Percentiles rank a stretch among this genome's conserved stretches.
Evolutionary conservation across 92 coral and sea anemone genomes (phyloP).

Genomic region (Micromussa lordhowensis): DNA sequence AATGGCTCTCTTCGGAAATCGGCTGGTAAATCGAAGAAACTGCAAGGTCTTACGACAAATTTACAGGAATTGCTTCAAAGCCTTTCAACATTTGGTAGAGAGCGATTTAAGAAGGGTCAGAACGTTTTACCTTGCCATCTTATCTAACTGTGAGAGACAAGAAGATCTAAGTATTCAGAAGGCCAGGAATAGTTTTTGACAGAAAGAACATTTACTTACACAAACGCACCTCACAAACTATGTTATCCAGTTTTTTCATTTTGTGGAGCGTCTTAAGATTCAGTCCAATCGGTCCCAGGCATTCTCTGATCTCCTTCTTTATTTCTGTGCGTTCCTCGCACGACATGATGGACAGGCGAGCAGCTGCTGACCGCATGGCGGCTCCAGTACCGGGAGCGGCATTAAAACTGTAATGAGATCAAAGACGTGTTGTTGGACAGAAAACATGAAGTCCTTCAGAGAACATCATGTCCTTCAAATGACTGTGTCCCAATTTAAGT

Average conservation of each 20-base stretch:
- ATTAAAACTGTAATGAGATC: constrained; percentile 67
- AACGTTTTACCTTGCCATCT: neutral
- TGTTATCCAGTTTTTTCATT: constrained; percentile 83
- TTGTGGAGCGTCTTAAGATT: constrained; percentile 82
- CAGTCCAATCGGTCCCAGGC: constrained; percentile 82
- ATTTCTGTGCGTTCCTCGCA: constrained; percentile 71
- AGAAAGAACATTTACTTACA: neutral
- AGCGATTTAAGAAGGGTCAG: neutral
- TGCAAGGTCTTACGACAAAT: too few species aligned
- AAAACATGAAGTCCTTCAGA: neutral
- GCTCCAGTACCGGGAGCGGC: constrained; percentile 95
- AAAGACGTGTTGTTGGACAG: neutral
- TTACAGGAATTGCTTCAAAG: too few species aligned
- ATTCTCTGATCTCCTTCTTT: constrained; percentile 71
- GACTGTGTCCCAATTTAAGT: too few species aligned
- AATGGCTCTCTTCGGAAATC: neutral
- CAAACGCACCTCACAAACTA: constrained; percentile 75
- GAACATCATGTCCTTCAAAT: neutral
- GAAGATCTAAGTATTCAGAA: neutral
- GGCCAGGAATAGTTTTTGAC: neutral
- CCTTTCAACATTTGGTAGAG: too few species aligned
- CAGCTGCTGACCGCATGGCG: constrained; percentile 95
- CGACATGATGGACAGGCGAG: constrained; percentile 75
- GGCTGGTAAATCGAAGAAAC: too few species aligned
- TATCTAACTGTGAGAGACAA: neutral